Base-by-base conservation (phyloP, 2,113 vertebrate genomes). In the Eira barbara region DNA sequence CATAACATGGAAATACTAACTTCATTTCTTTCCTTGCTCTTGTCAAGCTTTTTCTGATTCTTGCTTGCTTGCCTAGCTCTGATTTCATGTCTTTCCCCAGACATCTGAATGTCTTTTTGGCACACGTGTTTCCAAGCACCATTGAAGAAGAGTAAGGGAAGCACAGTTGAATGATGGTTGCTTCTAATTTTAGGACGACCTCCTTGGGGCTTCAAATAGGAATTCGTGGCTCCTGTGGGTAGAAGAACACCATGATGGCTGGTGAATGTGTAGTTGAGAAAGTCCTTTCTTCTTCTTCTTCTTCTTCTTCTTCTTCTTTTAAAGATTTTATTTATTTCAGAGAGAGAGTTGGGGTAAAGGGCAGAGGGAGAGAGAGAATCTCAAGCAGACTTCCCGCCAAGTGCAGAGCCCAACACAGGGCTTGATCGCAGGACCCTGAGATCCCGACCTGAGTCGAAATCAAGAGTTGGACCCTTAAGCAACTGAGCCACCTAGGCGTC, bases 21-120 rank as follows among this genome's bases (percentile, higher is more conserved):
- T 85, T 95, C n/a, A 45, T 93, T 97, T 91, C 36, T 61, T 73
- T 49, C 85, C 14, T 94, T 93, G n/a, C 27, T 82, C 42, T 42
- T 39, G 49, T 78, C 23, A 5, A 88, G 7, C 36, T 65, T 11
- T 79, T 95, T 86, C 36, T 65, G 71, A 91, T 78, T 91, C 79
- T 88, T 81, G 57, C 10, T 27, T 25, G 10, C 59, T 57, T 93
- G 65, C 55, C 59, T 84, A 49, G 20, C 49, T 71, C 47, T 71
- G n/a, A 63, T 88, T 96, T 90, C 34, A 14, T 92, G 74, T 91
- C 82, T 82, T 49, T 93, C 39, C 52, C 34, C 57, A 57, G 57
- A 47, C 59, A 25, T 69, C n/a, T 78, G 49, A 29, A 39, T 81
- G 31, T n/a, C 21, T 93, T 78, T 89, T 69, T n/a, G 36, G 29